These are phyloP conservation scores for Pachydiplax longipennis DNA, from an alignment of 2,888 invertebrate species.

Conservation along the genomic window DNA sequence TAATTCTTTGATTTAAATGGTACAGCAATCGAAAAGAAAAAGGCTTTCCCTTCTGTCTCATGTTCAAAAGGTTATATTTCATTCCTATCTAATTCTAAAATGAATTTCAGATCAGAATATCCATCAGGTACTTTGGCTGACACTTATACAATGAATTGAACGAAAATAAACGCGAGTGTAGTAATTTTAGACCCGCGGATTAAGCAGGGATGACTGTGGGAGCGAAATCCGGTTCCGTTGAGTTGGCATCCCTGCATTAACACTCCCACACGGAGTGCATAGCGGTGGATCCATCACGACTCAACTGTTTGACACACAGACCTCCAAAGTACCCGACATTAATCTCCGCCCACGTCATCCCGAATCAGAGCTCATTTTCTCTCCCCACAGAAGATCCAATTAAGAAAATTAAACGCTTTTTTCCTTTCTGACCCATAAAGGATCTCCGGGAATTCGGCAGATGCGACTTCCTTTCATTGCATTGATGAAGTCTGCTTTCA, in stretches of 20 bases:
- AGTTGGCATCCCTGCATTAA: background rate
- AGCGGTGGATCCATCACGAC: background rate
- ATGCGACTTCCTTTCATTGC: background rate
- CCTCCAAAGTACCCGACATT: background rate
- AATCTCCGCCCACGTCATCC: background rate
- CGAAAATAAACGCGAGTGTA: too few species aligned
- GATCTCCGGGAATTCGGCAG: background rate
- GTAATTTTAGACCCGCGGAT: too few species aligned
- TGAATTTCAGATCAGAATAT: too few species aligned
- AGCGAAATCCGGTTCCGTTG: background rate
- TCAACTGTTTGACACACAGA: background rate
- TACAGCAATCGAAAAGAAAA: too few species aligned
- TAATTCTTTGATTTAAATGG: too few species aligned
- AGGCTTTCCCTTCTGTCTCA: too few species aligned
- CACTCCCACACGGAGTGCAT: background rate
- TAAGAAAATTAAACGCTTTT: conserved; percentile 23
- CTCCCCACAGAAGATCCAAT: background rate
- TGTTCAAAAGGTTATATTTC: too few species aligned
- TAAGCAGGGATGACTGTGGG: too few species aligned
- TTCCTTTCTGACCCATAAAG: background rate
- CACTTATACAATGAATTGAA: too few species aligned
- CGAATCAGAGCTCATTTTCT: background rate
- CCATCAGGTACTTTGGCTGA: too few species aligned
- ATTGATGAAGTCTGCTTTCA: background rate
- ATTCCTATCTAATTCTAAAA: too few species aligned